phyloP scores from a whole-genome alignment of 2,113 vertebrate genomes.

The Platanista minor region DNA sequence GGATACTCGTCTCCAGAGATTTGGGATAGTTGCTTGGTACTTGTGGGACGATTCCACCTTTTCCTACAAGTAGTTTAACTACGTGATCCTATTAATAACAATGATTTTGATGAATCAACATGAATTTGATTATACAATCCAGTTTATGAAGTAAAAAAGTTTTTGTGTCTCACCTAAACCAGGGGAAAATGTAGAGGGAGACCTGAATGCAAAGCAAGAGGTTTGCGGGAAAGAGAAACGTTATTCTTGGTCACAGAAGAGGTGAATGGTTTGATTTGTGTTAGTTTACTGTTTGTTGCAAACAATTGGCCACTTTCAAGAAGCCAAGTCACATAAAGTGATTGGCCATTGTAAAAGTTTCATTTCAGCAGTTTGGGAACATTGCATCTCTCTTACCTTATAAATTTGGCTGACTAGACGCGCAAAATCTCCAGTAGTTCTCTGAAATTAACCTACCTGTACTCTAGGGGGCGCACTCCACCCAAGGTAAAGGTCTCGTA shows the following conservation, averaged over 20 bases:
- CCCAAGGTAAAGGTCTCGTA: neutral
- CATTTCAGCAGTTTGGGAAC: neutral
- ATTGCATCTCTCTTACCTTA: neutral
- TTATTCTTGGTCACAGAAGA: neutral
- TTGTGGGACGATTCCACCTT: neutral
- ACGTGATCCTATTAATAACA: neutral
- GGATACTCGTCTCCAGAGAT: neutral
- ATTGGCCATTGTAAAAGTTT: neutral
- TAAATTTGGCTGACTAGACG: neutral
- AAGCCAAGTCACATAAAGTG: neutral
- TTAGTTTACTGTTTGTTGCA: neutral
- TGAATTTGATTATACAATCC: neutral
- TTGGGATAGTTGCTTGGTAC: neutral
- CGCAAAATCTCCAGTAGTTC: neutral
- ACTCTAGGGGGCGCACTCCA: neutral
- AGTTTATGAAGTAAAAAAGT: neutral
- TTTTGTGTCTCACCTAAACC: neutral
- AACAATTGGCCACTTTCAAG: neutral
- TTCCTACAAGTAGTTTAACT: neutral
- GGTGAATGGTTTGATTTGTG: neutral
- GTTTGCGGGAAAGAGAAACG: neutral
- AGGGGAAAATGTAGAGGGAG: neutral
- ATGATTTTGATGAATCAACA: neutral
- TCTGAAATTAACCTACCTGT: neutral
- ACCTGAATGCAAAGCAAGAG: neutral